These are phyloP conservation scores for Dryococelus australis DNA, from an alignment of 2,888 invertebrate genomes.

Conservation along the genomic window DNA sequence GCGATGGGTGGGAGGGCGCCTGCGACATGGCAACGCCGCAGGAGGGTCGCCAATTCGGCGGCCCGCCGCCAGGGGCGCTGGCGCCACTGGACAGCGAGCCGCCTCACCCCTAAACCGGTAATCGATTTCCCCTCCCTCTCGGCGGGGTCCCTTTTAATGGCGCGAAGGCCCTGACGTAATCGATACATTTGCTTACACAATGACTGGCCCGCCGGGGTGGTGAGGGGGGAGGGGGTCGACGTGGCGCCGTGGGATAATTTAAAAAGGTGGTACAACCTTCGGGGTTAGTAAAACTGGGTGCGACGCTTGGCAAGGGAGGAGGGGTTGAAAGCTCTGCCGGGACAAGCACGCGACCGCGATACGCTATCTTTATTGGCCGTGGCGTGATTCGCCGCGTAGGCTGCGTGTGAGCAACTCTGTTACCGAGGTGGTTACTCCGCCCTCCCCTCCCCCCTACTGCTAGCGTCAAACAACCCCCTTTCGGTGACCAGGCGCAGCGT, in stretches of 20 bases:
- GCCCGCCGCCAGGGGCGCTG: neutral
- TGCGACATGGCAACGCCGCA: neutral
- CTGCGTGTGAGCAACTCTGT: slow-evolving; percentile 8
- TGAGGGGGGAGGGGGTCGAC: neutral
- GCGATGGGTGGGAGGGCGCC: neutral
- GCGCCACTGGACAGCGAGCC: neutral
- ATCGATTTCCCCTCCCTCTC: slow-evolving; percentile 10
- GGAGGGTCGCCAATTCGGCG: neutral
- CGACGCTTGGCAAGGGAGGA: neutral
- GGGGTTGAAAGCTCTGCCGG: neutral
- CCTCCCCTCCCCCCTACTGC: neutral
- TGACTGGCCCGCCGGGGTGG: neutral
- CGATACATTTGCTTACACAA: slow-evolving; percentile 29
- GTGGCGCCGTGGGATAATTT: slow-evolving; percentile 3
- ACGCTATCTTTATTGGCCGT: neutral
- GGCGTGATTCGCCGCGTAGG: slow-evolving; percentile 9
- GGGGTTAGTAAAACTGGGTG: too few species aligned
- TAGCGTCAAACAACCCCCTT: neutral
- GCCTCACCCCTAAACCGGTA: neutral
- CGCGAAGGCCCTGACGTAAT: slow-evolving; percentile 19
- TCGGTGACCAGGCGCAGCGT: neutral
- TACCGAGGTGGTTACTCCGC: neutral
- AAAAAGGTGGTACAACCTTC: neutral
- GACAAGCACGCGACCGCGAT: slow-evolving; percentile 1
- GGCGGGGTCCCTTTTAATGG: neutral